phyloP scores from a whole-genome alignment of 2,797 vertebrate genomes.

The Allobates femoralis region DNA sequence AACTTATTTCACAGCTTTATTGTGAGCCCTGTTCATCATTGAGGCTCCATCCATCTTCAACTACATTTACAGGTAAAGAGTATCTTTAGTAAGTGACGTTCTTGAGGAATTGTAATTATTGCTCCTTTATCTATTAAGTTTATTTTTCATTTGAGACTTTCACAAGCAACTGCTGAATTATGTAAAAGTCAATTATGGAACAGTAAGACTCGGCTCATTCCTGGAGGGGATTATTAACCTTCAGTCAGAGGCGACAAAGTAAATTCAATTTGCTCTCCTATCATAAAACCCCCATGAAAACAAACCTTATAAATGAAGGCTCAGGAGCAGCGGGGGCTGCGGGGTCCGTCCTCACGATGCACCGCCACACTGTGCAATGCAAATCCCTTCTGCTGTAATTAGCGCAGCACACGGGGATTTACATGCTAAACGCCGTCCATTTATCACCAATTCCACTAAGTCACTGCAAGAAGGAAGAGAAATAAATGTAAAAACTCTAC shows the following conservation, averaged over 20 bases:
- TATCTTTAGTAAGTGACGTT: not conserved
- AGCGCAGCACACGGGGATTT: not conserved
- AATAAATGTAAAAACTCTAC: not conserved
- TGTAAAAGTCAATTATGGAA: slow-evolving; percentile 20
- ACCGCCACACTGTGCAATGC: not conserved
- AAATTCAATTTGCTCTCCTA: not conserved
- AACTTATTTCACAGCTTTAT: no score
- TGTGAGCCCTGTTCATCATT: not conserved
- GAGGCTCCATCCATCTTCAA: not conserved
- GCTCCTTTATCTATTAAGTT: not conserved
- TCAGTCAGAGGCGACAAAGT: not conserved
- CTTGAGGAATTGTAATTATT: no score
- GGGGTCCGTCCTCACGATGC: not conserved
- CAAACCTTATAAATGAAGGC: not conserved
- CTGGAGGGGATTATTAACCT: slow-evolving; percentile 26
- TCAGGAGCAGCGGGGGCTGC: not conserved
- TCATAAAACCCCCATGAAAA: not conserved
- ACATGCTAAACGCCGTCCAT: not conserved
- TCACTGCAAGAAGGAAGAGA: not conserved
- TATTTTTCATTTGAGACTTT: not conserved
- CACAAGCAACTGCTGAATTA: slow-evolving; percentile 10
- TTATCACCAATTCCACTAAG: not conserved
- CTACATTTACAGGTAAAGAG: not conserved
- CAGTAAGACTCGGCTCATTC: not conserved
- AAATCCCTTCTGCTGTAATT: not conserved